Base-by-base conservation (phyloP, 2,888 invertebrate genomes). In the Neocrepidodera transversa region DNA sequence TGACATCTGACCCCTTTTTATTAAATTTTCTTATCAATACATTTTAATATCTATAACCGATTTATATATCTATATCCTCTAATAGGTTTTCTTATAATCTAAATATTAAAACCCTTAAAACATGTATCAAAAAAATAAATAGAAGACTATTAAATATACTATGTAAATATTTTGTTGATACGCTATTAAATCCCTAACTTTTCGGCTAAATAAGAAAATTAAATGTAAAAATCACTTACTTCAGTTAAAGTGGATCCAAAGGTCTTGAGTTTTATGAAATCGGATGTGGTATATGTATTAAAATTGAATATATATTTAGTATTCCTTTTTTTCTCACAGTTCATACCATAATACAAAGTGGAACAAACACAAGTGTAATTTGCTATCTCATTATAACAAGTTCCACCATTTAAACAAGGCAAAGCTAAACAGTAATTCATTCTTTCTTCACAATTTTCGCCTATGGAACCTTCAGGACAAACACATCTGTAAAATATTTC, bases 231-330 rank as follows among this genome's bases (percentile, higher is more conserved):
- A 20, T n/a, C 10, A 45, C 45, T 54, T 76, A 84, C 83, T 76
- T 82, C 79, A 1, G 74, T 74, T 13, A 86, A 70, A 72, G 82
- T 78, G 13, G 77, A 73, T 1, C 69, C 66, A 1, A 83, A 82
- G 1, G 84, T 84, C 23, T 79, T 76, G 35, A 85, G 67, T 64
- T 81, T 77, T 1, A 85, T 82, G 68, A 84, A 87, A 71, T 87
- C 84, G n/a, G 82, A 82, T 0, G 82, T 83, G 23, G 84, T 84
- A 16, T 85, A 82, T 56, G 82, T 78, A 1, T 80, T 77, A 69
- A 87, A 88, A 53, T 82, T 77, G 65, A 88, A 74, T 11, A 85
- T 75, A 68, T 84, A 88, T 68, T 85, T 81, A 0, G 83, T 79
- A 7, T 71, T 73, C 56, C 74, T 74, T 67, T 80, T 77, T 35